These are phyloP conservation scores for Lottia gigantea DNA, from an alignment of 2,888 invertebrate species.

Conservation along the genomic window DNA sequence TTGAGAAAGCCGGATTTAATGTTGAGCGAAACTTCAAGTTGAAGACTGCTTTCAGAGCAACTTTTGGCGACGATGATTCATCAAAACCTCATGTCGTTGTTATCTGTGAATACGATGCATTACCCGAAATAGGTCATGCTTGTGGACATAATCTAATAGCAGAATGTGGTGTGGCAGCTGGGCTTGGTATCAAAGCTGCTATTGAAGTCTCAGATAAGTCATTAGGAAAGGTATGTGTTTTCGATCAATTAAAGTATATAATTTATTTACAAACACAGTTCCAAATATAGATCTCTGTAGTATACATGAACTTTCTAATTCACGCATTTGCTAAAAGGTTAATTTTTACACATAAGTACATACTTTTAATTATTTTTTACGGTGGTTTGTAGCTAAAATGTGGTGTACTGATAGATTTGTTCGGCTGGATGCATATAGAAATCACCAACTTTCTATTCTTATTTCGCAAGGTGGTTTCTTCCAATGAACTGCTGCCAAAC, in stretches of 20 bases:
- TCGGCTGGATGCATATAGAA: too few species aligned
- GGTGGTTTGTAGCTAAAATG: too few species aligned
- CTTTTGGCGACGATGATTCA: constrained; percentile 24
- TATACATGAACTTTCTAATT: background rate
- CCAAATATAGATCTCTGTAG: too few species aligned
- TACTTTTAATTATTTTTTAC: too few species aligned
- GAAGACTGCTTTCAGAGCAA: constrained; percentile 50
- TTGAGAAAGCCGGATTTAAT: constrained; percentile 55
- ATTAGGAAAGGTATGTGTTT: constrained; percentile 30
- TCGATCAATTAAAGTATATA: background rate
- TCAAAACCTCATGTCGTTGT: constrained; percentile 56
- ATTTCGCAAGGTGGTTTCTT: too few species aligned
- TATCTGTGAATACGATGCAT: constrained; percentile 68
- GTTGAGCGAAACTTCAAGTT: constrained; percentile 47
- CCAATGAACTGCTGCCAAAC: too few species aligned
- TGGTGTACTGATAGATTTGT: too few species aligned
- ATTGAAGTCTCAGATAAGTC: constrained; percentile 32
- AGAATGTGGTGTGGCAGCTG: constrained; percentile 62
- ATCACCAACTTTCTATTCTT: too few species aligned
- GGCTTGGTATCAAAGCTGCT: constrained; percentile 56
- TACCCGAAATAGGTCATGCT: constrained; percentile 66
- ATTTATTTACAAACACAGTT: too few species aligned
- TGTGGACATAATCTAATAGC: constrained; percentile 67
- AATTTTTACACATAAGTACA: background rate
- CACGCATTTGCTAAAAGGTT: background rate